These are phyloP conservation scores for Phataginus tetradactyla DNA, from an alignment of 2,797 vertebrate genomes.

Conservation along the genomic window DNA sequence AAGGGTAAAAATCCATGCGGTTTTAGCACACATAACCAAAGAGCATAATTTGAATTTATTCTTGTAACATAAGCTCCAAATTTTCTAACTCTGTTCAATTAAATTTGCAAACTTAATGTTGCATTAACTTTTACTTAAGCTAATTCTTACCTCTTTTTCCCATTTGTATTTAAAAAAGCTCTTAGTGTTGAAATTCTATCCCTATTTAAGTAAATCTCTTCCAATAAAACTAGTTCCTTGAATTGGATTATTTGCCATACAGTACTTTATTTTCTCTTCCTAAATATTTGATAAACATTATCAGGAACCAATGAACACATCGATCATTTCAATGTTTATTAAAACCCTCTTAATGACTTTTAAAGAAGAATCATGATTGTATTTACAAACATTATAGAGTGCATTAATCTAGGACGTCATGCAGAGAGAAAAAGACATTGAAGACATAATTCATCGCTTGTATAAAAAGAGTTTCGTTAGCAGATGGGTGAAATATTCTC, in stretches of 20 bases:
- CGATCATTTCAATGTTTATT: constrained; percentile 75
- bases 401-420: constrained; percentile 67
- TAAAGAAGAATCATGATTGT: constrained; percentile 67
- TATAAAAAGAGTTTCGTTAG: constrained; percentile 9
- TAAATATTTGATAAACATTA: constrained; percentile 77
- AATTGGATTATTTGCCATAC: constrained; percentile 59
- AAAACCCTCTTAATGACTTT: constrained; percentile 72
- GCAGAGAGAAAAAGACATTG: constrained; percentile 70
- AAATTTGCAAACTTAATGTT: constrained; percentile 71
- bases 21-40: not conserved
- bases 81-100: constrained; percentile 62
- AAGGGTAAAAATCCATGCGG: not conserved
- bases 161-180: constrained; percentile 68
- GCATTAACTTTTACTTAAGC: constrained; percentile 67
- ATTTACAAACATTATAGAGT: constrained; percentile 63
- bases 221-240: constrained; percentile 45
- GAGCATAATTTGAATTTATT: not conserved
- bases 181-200: constrained; percentile 51
- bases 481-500: constrained; percentile 64
- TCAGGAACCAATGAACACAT: constrained; percentile 70
- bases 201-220: constrained; percentile 59
- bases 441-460: constrained; percentile 66
- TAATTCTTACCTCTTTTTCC: constrained; percentile 57
- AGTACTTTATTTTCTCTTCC: constrained; percentile 59
- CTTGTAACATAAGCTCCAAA: constrained; percentile 53